These are phyloP conservation scores for Tringa solitaria DNA, from an alignment of 2,113 vertebrate genomes.

Conservation along the genomic window DNA sequence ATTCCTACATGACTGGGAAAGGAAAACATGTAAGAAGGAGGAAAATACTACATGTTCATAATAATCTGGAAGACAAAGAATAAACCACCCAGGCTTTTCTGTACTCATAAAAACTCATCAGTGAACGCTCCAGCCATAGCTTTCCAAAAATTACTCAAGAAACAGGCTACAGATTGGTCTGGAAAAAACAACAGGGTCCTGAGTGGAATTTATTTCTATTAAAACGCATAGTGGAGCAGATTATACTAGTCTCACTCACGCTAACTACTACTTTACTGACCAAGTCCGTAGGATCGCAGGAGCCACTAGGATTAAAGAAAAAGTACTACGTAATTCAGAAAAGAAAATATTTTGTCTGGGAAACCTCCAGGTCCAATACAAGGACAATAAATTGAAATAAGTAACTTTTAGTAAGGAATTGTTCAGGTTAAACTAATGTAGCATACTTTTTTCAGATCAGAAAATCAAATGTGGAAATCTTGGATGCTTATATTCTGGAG, in stretches of 20 bases:
- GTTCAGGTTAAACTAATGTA: not conserved
- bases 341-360: not conserved
- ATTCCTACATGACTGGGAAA: not conserved
- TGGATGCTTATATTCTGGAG: not conserved
- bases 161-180: not conserved
- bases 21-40: not conserved
- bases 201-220: not conserved
- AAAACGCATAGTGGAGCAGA: not conserved
- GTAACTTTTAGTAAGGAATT: not conserved
- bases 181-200: not conserved
- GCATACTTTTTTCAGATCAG: not conserved
- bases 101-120: not conserved
- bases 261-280: not conserved
- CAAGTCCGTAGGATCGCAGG: not conserved
- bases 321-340: not conserved
- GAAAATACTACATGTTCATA: not conserved
- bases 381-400: not conserved
- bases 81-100: not conserved
- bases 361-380: not conserved
- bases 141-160: not conserved
- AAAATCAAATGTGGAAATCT: not conserved
- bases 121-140: not conserved
- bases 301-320: not conserved
- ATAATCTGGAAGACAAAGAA: not conserved
- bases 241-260: not conserved